Evolutionary conservation across 2,797 vertebrate genomes (phyloP).

Genomic region (Onychomys torridus): DNA sequence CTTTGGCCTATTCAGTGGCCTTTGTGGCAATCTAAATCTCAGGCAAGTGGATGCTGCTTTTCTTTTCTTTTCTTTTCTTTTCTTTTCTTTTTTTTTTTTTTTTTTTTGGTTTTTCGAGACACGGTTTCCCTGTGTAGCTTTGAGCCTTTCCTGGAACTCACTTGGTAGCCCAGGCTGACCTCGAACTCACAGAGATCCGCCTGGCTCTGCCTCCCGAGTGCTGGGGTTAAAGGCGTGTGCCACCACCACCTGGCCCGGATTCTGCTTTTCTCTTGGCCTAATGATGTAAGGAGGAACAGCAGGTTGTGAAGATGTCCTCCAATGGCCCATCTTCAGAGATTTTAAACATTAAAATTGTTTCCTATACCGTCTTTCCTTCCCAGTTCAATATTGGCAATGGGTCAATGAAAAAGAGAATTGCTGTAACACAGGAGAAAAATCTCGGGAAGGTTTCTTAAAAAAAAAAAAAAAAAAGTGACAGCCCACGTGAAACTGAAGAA

Average conservation of each 20-base stretch:
- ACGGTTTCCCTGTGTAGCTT: too few species aligned
- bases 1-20: slow-evolving; percentile 4
- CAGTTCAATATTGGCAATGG: not conserved
- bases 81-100: too few species aligned
- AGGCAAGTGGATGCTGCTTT: not conserved
- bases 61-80: too few species aligned
- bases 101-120: too few species aligned
- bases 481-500: not conserved
- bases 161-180: too few species aligned
- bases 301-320: slow-evolving; percentile 44
- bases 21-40: not conserved
- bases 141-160: too few species aligned
- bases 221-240: too few species aligned
- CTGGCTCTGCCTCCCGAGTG: too few species aligned
- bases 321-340: slow-evolving; percentile 23
- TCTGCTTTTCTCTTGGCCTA: slow-evolving; percentile 47
- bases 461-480: slow-evolving; percentile 13
- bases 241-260: too few species aligned
- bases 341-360: not conserved
- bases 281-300: slow-evolving; percentile 37
- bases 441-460: not conserved
- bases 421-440: not conserved
- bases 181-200: too few species aligned
- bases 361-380: slow-evolving; percentile 17
- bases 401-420: not conserved